Conservation (phyloP, 2,113 vertebrate species). For the Prochilodus magdalenae region DNA sequence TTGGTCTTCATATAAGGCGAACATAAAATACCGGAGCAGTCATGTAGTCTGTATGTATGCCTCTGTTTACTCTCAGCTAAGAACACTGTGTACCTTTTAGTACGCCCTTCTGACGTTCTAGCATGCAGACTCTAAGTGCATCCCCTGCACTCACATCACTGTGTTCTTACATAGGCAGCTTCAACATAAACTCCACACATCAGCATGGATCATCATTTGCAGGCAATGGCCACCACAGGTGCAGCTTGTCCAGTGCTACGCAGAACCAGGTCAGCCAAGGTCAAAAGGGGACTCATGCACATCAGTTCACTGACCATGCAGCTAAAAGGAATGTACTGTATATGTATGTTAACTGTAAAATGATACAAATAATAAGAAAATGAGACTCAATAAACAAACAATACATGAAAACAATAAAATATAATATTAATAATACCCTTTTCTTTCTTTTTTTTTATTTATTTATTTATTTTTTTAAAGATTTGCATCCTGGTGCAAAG, state of each 20-base stretch:
- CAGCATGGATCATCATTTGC: not conserved
- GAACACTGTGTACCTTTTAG: not conserved
- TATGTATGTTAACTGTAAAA: too few species aligned
- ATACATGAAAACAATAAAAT: not conserved
- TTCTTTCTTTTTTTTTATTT: too few species aligned
- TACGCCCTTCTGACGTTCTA: not conserved
- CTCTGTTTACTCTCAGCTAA: not conserved
- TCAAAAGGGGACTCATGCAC: not conserved
- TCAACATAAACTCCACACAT: constrained; percentile 24
- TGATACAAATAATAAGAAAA: not conserved
- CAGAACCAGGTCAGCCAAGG: not conserved
- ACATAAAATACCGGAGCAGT: too few species aligned
- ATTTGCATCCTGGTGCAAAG: too few species aligned
- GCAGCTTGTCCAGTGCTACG: not conserved
- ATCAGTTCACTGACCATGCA: not conserved
- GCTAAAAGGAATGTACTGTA: not conserved
- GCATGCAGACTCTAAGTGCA: not conserved
- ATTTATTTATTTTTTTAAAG: too few species aligned
- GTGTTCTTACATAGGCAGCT: not conserved
- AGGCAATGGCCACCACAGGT: not conserved
- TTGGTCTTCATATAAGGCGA: not conserved
- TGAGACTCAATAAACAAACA: not conserved
- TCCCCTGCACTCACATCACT: not conserved
- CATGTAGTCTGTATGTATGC: not conserved
- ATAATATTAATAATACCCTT: too few species aligned